Base-by-base conservation (phyloP, 2,888 invertebrate genomes). In the Xylota sylvarum region DNA sequence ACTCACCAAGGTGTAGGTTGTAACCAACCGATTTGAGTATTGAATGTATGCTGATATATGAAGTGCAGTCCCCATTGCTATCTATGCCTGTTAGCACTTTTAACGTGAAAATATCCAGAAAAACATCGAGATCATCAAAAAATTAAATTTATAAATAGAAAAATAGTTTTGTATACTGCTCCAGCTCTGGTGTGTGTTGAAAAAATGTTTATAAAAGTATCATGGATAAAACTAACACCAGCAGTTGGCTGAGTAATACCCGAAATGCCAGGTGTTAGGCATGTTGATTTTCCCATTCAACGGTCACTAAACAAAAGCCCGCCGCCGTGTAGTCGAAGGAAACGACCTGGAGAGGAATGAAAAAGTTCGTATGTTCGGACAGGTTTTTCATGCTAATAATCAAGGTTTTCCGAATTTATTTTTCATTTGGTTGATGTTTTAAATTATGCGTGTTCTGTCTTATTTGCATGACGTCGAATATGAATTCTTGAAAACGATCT, bases 151-250 rank as follows among this genome's bases (percentile, higher is more conserved):
- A 65, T 35, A 65, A 37, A 65, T 65, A 65, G 65, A 48, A 46
- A 14, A 6, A 32, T 12, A 48, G 37, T 35, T 35, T 32, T 74
- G 43, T 55, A 55, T 60, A 27, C 37, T 43, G 17, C 2, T 48
- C 17, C 37, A 46, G 23, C 32, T 62, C n/a, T 55, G 62, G 52
- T 14, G 52, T 64, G 30, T 60, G n/a, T 37, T 76, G 62, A 10
- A 50, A n/a, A 77, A 82, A 70, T 77, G 70, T 77, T 77, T 77
- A 82, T 35, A 65, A 69, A 64, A 67, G 27, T 58, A 58, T 55
- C 35, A 82, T 40, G 70, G 70, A 70, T 77, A 82, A 77, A 77
- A 77, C 65, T 70, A 82, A 56, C 64, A 43, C 52, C 35, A 64
- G 19, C 37, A 30, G 64, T 64, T 55, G 76, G 30, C 60, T 81